A percentile compares a stretch with the other conserved stretches of the same genome.
Conservation (phyloP, 2,113 vertebrate species). For the Psittacus erithacus region DNA sequence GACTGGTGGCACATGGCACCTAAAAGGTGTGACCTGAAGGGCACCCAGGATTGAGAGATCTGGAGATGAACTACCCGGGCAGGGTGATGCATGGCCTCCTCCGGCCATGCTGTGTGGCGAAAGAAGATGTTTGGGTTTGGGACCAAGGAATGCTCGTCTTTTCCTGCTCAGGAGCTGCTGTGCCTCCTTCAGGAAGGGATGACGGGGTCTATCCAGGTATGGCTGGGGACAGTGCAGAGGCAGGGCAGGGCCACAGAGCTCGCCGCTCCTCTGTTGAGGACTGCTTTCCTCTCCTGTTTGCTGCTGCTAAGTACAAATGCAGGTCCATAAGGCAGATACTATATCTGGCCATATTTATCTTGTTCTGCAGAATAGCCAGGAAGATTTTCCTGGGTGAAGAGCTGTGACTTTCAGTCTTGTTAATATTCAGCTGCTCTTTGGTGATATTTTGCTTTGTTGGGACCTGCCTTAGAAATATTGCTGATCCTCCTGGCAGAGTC, state of each 20-base stretch:
- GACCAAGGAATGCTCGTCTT: neutral
- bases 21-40: neutral
- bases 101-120: rapidly evolving
- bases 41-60: too few relatives aligned
- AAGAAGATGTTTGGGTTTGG: neutral
- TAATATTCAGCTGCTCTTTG: neutral
- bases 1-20: neutral
- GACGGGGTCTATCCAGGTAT: rapidly evolving
- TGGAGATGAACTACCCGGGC: rapidly evolving
- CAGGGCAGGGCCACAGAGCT: neutral
- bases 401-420: neutral
- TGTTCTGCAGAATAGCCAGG: neutral
- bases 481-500: neutral
- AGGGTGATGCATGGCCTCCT: neutral
- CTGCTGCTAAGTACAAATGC: neutral
- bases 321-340: neutral
- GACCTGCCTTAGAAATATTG: neutral
- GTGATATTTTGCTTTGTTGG: neutral
- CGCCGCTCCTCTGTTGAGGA: neutral
- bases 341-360: neutral
- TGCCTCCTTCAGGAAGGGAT: neutral
- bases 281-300: neutral
- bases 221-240: rapidly evolving
- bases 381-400: neutral
- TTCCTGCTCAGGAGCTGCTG: neutral